phyloP scores from a whole-genome alignment of 2,888 invertebrate species.

The Augiades crinisus region DNA sequence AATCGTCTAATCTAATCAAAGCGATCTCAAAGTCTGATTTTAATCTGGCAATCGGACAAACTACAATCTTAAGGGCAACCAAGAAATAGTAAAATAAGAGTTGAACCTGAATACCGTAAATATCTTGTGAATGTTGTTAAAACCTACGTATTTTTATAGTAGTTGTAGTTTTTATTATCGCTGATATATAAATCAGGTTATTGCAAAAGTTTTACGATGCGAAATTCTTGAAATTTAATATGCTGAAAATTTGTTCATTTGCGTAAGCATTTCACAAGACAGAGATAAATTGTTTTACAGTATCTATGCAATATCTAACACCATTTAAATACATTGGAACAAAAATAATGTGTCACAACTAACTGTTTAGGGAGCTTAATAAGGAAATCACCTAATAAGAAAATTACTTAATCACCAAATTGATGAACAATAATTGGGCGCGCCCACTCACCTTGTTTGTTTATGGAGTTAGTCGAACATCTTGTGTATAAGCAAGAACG shows the following conservation, averaged over 20 bases:
- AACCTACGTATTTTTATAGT: too few relatives aligned
- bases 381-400: conserved; percentile 7
- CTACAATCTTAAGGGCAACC: too few relatives aligned
- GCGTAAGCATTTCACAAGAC: not conserved
- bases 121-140: too few relatives aligned
- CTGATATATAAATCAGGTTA: not conserved
- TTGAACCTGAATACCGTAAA: too few relatives aligned
- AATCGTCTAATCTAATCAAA: too few relatives aligned
- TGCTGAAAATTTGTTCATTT: not conserved
- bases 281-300: not conserved
- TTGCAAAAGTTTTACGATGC: not conserved
- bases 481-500: too few relatives aligned
- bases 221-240: not conserved
- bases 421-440: conserved; percentile 2
- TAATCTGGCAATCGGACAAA: too few relatives aligned
- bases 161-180: too few relatives aligned
- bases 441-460: not conserved
- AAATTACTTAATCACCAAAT: conserved; percentile 5
- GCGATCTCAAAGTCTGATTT: too few relatives aligned
- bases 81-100: too few relatives aligned
- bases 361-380: not conserved
- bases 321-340: too few relatives aligned
- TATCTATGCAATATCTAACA: not conserved
- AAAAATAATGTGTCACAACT: not conserved
- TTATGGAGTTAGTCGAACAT: not conserved